phyloP scores from a whole-genome alignment of 2,888 invertebrate species.

The Cheilosia scutellata region DNA sequence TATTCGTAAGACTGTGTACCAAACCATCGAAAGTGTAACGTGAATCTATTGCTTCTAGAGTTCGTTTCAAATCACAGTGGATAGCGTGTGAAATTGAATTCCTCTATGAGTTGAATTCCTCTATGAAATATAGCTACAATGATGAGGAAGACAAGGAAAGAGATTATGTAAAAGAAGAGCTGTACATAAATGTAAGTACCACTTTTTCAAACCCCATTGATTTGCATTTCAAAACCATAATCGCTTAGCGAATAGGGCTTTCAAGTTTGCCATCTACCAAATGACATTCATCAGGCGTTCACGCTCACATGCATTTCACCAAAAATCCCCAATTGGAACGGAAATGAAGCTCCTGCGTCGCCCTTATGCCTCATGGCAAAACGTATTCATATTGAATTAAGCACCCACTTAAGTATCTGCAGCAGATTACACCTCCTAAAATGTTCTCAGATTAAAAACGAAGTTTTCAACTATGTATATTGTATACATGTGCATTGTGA shows the following conservation, averaged over 20 bases:
- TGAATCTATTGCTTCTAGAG: too few species aligned
- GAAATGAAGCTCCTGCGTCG: constrained; percentile 6
- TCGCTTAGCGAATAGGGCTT: constrained; percentile 21
- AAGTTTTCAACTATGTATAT: not conserved
- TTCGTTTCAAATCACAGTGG: too few species aligned
- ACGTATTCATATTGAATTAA: constrained; percentile 58
- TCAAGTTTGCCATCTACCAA: constrained; percentile 40
- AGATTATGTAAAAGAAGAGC: too few species aligned
- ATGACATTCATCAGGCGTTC: constrained; percentile 17
- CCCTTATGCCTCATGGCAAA: constrained; percentile 25
- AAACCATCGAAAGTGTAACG: too few species aligned
- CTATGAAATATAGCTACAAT: too few species aligned
- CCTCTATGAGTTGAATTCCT: too few species aligned
- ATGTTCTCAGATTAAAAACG: constrained; percentile 52
- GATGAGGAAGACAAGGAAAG: too few species aligned
- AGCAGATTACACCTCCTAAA: constrained; percentile 55
- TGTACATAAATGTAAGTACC: too few species aligned
- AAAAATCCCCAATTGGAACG: constrained; percentile 20
- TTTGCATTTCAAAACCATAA: constrained; percentile 3
- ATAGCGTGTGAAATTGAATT: too few species aligned
- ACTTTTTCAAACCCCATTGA: not conserved
- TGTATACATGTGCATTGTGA: not conserved
- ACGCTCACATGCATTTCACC: constrained; percentile 17
- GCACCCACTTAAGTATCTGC: constrained; percentile 50
- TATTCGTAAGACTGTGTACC: too few species aligned